phyloP scores from a whole-genome alignment of 2,888 invertebrate genomes.

The Azorinus chamasolen region DNA sequence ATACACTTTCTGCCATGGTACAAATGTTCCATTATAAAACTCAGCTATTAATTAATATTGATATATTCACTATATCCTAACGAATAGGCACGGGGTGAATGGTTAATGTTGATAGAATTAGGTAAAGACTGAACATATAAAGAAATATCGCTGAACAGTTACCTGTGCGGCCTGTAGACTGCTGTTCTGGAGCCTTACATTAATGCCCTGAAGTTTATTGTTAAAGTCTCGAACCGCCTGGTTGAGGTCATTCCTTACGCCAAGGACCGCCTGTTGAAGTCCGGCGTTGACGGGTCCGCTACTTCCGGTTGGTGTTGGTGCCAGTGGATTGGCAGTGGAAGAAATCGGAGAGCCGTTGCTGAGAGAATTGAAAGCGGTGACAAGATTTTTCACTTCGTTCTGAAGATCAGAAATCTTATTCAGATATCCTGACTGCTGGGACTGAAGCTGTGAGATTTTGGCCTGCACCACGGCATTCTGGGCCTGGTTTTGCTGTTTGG shows the following conservation, averaged over 20 bases:
- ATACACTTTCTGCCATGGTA: no score
- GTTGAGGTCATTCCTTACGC: slow-evolving; percentile 39
- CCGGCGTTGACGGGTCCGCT: slow-evolving; percentile 11
- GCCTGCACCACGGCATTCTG: slow-evolving; percentile 61
- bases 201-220: slow-evolving; percentile 50
- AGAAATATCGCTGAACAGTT: no score
- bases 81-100: no score
- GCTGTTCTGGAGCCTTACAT: slow-evolving; percentile 26
- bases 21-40: no score
- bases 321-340: slow-evolving; percentile 11
- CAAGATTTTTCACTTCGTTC: slow-evolving; percentile 58
- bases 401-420: slow-evolving; percentile 63
- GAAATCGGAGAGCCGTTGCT: slow-evolving; percentile 22
- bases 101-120: no score
- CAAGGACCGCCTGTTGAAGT: slow-evolving; percentile 50
- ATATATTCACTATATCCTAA: no score
- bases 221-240: slow-evolving; percentile 52
- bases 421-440: slow-evolving; percentile 57
- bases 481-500: slow-evolving; percentile 60
- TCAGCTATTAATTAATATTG: no score
- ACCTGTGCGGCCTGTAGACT: slow-evolving; percentile 52
- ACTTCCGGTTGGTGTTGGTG: slow-evolving; percentile 3
- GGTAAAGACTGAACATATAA: no score
- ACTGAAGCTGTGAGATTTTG: slow-evolving; percentile 41
- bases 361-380: slow-evolving; percentile 55